These are phyloP conservation scores for Crypturellus undulatus DNA, from an alignment of 2,113 vertebrate species.

Conservation along the genomic window DNA sequence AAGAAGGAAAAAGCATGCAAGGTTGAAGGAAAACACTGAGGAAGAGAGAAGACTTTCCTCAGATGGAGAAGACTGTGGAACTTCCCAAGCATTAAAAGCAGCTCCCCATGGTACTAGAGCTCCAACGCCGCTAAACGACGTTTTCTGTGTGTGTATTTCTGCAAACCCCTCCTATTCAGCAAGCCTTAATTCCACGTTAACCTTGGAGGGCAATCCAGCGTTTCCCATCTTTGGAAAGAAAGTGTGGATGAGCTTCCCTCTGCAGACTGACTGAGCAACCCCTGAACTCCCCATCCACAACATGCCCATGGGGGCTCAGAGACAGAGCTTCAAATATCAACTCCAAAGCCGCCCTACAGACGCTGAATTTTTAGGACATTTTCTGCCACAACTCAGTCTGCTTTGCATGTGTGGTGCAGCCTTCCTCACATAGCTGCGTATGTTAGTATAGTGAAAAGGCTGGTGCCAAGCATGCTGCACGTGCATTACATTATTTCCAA, in stretches of 20 bases:
- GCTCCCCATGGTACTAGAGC: not conserved
- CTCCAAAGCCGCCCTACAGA: not conserved
- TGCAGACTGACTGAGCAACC: not conserved
- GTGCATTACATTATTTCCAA: slow-evolving; percentile 19
- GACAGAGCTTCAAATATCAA: not conserved
- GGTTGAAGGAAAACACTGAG: not conserved
- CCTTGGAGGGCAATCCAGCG: not conserved
- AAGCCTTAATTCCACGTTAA: slow-evolving; percentile 6
- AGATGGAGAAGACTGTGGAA: not conserved
- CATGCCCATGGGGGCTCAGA: not conserved
- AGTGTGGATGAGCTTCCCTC: too few species aligned
- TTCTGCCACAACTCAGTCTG: not conserved
- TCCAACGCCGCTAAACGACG: slow-evolving; percentile 12
- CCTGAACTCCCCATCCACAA: not conserved
- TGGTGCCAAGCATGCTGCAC: not conserved
- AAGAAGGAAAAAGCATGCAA: not conserved
- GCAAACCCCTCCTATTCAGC: not conserved
- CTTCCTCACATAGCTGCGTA: not conserved
- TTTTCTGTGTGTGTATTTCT: not conserved
- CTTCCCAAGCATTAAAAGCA: not conserved
- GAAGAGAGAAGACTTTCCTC: slow-evolving; percentile 17
- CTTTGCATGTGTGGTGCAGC: slow-evolving; percentile 13
- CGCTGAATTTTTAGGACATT: not conserved
- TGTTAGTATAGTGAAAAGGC: not conserved
- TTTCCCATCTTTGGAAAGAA: too few species aligned